phyloP scores from a whole-genome alignment of 2,113 vertebrate genomes.

The Motacilla alba region DNA sequence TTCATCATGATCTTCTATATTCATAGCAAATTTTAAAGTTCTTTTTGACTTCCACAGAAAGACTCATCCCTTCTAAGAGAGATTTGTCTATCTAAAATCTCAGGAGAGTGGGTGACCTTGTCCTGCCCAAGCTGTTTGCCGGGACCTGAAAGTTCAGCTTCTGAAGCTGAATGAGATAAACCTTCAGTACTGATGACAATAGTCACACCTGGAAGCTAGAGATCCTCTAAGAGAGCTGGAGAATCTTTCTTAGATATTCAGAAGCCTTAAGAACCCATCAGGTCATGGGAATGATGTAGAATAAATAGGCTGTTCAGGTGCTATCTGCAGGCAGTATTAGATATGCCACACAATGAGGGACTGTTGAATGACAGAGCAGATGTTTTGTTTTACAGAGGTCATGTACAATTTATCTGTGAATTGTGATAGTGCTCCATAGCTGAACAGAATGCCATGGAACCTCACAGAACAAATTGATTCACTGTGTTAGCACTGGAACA shows the following conservation, averaged over 20 bases:
- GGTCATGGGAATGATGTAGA: not conserved
- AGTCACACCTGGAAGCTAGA: not conserved
- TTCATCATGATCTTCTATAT: not conserved
- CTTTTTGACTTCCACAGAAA: not conserved
- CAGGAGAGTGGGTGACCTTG: not conserved
- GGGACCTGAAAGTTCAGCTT: not conserved
- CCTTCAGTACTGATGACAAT: not conserved
- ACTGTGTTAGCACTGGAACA: not conserved
- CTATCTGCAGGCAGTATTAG: not conserved
- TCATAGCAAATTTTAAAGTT: not conserved
- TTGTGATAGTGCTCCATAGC: not conserved
- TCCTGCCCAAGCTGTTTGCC: not conserved
- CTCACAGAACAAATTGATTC: not conserved
- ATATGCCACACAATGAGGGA: not conserved
- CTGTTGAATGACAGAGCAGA: not conserved
- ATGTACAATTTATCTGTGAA: not conserved
- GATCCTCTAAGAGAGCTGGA: not conserved
- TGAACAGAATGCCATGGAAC: not conserved
- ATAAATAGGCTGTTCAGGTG: not conserved
- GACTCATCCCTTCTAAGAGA: not conserved
- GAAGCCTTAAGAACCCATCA: not conserved
- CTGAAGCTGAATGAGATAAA: not conserved
- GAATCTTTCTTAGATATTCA: not conserved
- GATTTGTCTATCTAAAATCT: not conserved
- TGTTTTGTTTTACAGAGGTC: not conserved